Conservation (phyloP, 2,113 vertebrate genomes). For the Pardalotus punctatus region DNA sequence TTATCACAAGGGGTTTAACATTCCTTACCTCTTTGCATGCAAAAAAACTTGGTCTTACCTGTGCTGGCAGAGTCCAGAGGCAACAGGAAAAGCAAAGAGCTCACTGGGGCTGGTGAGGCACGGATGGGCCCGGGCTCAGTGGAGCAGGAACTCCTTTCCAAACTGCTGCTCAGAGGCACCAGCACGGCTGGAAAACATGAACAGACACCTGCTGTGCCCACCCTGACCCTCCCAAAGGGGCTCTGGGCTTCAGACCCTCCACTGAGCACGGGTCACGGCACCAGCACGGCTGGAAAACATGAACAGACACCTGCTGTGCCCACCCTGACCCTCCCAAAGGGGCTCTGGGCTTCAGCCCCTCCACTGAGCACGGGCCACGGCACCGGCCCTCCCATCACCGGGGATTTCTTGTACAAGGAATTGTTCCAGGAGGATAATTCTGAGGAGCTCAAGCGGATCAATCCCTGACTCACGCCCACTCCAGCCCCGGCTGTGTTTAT, state of each 20-base stretch:
- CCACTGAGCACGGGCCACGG: background rate
- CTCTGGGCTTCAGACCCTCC: background rate
- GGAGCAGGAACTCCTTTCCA: background rate
- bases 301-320: accelerated
- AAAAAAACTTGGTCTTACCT: background rate
- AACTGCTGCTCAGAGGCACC: background rate
- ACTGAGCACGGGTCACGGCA: background rate
- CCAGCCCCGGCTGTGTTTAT: background rate
- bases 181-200: background rate
- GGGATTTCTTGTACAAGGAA: accelerated
- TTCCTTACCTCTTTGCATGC: background rate
- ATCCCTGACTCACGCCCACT: accelerated
- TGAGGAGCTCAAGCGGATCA: background rate
- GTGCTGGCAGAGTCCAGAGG: background rate
- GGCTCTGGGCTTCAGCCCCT: background rate
- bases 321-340: background rate
- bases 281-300: background rate
- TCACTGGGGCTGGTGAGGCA: background rate
- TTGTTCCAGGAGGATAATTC: accelerated
- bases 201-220: accelerated
- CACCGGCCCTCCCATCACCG: accelerated
- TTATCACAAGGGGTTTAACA: background rate
- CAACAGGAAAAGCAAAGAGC: background rate
- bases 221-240: background rate
- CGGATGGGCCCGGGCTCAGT: background rate